These are phyloP conservation scores for Habropoda laboriosa DNA, from an alignment of 1,140 invertebrate genomes.

Conservation along the genomic window DNA sequence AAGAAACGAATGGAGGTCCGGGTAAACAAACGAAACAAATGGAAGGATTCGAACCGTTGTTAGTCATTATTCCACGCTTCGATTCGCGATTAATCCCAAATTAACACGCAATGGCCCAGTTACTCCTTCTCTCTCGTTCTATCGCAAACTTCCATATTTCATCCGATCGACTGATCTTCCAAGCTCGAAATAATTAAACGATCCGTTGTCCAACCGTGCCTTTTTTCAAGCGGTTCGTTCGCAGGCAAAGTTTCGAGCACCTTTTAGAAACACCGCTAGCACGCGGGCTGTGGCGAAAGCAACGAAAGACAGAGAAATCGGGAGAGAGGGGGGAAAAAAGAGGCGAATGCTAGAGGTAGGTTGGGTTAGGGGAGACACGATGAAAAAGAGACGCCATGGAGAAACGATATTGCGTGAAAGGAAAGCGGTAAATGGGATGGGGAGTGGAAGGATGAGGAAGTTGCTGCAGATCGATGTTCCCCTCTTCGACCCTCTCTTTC, in stretches of 20 bases:
- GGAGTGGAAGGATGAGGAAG: constrained; percentile 10
- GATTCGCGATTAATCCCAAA: neutral
- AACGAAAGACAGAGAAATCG: neutral
- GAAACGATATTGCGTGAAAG: constrained; percentile 46
- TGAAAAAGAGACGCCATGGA: neutral
- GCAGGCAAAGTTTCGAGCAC: neutral
- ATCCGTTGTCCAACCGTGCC: neutral
- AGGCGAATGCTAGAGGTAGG: neutral
- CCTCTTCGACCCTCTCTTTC: neutral
- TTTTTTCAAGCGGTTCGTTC: too few relatives aligned
- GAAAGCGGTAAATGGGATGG: constrained; percentile 22
- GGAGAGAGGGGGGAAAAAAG: neutral
- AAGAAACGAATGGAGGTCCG: too few relatives aligned
- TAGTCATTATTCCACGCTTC: neutral
- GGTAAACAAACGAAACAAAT: too few relatives aligned
- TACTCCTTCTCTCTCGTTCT: neutral
- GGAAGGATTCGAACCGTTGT: neutral
- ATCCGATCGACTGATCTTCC: neutral
- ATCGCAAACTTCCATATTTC: neutral
- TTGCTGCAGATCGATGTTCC: constrained; percentile 41
- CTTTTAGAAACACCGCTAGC: constrained; percentile 1
- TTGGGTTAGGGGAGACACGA: neutral
- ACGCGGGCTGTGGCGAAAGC: too few relatives aligned
- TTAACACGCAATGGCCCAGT: neutral
- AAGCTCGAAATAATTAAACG: neutral